These are phyloP conservation scores for Spisula subtruncata DNA, from an alignment of 2,888 invertebrate species.

Conservation along the genomic window DNA sequence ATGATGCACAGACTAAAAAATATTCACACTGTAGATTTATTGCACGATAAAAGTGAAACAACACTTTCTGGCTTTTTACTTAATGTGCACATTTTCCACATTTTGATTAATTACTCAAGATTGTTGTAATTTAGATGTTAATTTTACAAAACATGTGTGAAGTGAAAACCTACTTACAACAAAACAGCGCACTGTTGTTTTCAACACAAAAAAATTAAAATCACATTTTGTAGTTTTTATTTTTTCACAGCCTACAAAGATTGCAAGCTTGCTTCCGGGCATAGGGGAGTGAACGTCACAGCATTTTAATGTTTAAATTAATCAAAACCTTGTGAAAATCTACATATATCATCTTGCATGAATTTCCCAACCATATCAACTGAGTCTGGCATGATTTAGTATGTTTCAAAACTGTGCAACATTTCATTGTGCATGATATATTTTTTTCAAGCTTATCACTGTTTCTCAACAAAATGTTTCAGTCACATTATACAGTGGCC, in stretches of 20 bases:
- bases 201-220: constrained; percentile 4
- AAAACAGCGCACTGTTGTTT: not conserved
- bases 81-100: not conserved
- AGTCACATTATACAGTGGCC: too few species aligned
- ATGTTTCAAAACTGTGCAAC: not conserved
- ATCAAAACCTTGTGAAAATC: not conserved
- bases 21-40: not conserved
- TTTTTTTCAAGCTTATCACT: too few species aligned
- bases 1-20: not conserved
- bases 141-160: not conserved
- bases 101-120: constrained; percentile 1
- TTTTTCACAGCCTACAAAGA: constrained; percentile 3
- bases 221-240: not conserved
- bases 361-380: not conserved
- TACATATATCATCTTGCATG: not conserved
- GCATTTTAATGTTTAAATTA: constrained; percentile 11
- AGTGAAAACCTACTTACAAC: not conserved
- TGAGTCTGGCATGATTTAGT: not conserved
- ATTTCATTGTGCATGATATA: too few species aligned
- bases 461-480: too few species aligned
- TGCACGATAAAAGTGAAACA: constrained; percentile 3
- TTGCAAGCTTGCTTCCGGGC: not conserved
- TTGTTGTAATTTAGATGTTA: constrained; percentile 12
- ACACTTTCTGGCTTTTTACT: not conserved
- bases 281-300: not conserved